Conservation (phyloP, 2,888 invertebrate species). For the Cepaea hortensis region DNA sequence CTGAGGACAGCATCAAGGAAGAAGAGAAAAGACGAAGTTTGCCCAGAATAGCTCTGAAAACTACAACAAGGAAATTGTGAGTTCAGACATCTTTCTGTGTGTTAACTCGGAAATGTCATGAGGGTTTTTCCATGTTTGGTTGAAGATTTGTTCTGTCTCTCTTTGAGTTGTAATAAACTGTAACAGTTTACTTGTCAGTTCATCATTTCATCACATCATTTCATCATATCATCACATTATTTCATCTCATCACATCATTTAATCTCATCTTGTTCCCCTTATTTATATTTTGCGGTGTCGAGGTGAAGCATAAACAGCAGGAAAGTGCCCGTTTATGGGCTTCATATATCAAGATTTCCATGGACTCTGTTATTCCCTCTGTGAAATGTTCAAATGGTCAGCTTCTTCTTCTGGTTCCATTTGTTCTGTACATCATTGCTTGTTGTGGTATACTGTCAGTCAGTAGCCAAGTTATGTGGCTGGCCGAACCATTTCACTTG, state of each 20-base stretch:
- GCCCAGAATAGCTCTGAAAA: constrained; percentile 71
- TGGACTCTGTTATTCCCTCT: no score
- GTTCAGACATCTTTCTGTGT: constrained; percentile 50
- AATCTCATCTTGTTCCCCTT: no score
- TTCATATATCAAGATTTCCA: no score
- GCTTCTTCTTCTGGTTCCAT: neutral
- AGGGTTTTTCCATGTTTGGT: neutral
- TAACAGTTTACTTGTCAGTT: neutral
- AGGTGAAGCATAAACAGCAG: no score
- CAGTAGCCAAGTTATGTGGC: no score
- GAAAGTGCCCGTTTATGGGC: no score
- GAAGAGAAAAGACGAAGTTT: constrained; percentile 58
- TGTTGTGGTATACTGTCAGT: no score
- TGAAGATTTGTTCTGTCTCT: neutral
- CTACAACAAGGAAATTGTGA: constrained; percentile 72
- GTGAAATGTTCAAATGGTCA: no score
- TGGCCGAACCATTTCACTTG: no score
- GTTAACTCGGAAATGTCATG: neutral
- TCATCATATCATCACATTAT: neutral
- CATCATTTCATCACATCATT: neutral
- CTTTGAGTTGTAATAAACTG: neutral
- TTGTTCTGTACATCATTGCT: neutral
- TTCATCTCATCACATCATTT: neutral
- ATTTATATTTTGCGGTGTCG: no score
- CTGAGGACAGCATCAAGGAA: constrained; percentile 70